Evolutionary conservation across 2,113 vertebrate species (phyloP).

Genomic region (Octodon degus): DNA sequence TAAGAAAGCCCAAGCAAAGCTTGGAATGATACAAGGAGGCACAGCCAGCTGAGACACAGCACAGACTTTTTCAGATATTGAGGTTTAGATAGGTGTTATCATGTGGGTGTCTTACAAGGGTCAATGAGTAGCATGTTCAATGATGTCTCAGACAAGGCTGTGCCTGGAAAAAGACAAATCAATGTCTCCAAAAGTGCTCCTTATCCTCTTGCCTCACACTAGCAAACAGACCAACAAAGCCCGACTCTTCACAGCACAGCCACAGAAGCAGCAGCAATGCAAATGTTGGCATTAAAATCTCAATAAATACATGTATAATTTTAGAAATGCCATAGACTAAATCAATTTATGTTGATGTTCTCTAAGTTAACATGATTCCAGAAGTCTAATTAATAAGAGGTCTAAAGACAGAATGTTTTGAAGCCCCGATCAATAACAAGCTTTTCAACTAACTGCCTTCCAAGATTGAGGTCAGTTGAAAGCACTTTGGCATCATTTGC

Average conservation of each 20-base stretch:
- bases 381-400: constrained; percentile 51
- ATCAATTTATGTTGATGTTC: neutral
- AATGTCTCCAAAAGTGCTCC: neutral
- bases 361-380: constrained; percentile 12
- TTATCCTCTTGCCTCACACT: neutral
- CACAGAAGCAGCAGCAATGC: neutral
- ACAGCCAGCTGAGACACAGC: neutral
- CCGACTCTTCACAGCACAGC: neutral
- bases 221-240: neutral
- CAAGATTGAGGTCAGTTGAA: constrained; percentile 40
- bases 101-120: neutral
- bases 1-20: neutral
- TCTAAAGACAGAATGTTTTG: constrained; percentile 27
- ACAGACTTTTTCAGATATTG: constrained; percentile 4
- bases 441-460: constrained; percentile 20
- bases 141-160: neutral
- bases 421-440: constrained; percentile 1
- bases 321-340: neutral
- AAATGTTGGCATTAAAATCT: neutral
- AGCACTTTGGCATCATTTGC: constrained; percentile 21
- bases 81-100: neutral
- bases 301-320: neutral
- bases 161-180: neutral
- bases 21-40: neutral
- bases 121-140: constrained; percentile 28